Evolutionary conservation across 2,113 vertebrate species (phyloP), one percentile per base, ranked within the genome.

Genomic region (Manacus vitellinus): DNA sequence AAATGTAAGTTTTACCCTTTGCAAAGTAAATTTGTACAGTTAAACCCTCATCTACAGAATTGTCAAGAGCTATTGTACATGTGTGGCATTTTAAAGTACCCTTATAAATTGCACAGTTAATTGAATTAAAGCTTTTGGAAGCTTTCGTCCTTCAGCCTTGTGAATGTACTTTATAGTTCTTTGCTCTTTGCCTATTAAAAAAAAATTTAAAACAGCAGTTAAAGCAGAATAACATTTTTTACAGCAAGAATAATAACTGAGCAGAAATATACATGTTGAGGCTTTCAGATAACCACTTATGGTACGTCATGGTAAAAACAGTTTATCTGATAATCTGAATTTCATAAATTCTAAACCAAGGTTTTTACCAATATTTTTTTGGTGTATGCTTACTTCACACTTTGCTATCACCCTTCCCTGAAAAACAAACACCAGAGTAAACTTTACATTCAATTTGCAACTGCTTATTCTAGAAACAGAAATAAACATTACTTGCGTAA

Each of bases 341-440:
- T 82, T 25, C 58, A 73, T n/a, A 68, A 84, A 88, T 81, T 89
- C 55, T 89, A 75, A 92, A 68, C 27, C 56, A 75, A 72, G 7
- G 22, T 66, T 95, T 94, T 75, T 35, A 87, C 10, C 39, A 70
- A 8, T 79, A 46, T 51, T 77, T 92, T 56, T n/a, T 4, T 37
- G 9, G 19, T 70, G 16, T 35, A 77, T 51, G 46, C 51, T 83
- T 93, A 76, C 43, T 92, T 94, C 59, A 67, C 33, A 73, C 63
- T 68, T 65, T 82, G 41, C 37, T 68, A 47, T 62, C 75, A 85
- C 17, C 33, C 46, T 74, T 72, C 19, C 37, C 71, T 80, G 74
- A 80, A 94, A 93, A 96, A 91, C 35, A 84, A 95, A 80, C 24
- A 92, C 63, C 35, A 67, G 80, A 89, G 37, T 39, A 88, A 95